A percentile compares a stretch with the other conserved stretches of the same genome.
phyloP scores from a whole-genome alignment of 2,113 vertebrate genomes.

The rabbit (Oryctolagus cuniculus) region mOryCun1.1 NC_091432.1:170673501-170674000 shows the following conservation, averaged over 20 bases:
- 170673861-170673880: not conserved
- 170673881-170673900: not conserved
- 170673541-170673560: no score
- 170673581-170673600: no score
- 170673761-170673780: not conserved
- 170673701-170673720: no score
- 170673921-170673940: not conserved
- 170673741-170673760: not conserved
- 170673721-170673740: no score
- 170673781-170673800: not conserved
- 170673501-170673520: no score
- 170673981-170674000: not conserved
- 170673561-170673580: no score
- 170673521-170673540: no score
- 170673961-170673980: not conserved
- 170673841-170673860: not conserved
- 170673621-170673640: no score
- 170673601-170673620: no score
- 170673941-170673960: not conserved
- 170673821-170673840: not conserved
- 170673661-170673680: no score
- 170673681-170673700: no score
- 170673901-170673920: not conserved
- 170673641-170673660: no score
- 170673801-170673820: not conserved